phyloP scores from a whole-genome alignment of 37 sponge, comb jelly and placozoan genomes.

The Cliona cf. orientalis region DNA sequence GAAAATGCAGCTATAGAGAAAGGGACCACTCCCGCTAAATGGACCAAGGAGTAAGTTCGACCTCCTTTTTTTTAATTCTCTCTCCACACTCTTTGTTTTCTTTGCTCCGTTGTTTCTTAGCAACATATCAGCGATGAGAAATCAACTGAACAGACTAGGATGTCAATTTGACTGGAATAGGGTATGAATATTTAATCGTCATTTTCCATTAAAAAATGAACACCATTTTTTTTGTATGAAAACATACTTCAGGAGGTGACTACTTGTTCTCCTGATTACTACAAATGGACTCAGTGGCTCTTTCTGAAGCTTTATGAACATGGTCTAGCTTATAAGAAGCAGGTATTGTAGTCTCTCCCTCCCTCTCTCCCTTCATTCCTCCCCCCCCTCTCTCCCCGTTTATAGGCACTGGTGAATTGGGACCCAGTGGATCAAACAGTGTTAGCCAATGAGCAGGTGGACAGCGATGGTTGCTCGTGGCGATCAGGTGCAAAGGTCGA shows the following conservation, averaged over 20 bases:
- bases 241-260: constrained; percentile 76
- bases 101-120: constrained; percentile 8
- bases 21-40: constrained; percentile 56
- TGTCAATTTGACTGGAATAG: constrained; percentile 88
- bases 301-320: constrained; percentile 79
- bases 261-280: constrained; percentile 83
- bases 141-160: constrained; percentile 67
- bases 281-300: constrained; percentile 93
- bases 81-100: background rate
- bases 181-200: constrained; percentile 31
- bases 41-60: constrained; percentile 73
- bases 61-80: background rate
- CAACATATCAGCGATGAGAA: constrained; percentile 76
- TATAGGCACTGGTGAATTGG: constrained; percentile 86
- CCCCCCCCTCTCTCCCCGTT: background rate
- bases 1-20: constrained; percentile 93
- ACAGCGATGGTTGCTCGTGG: constrained; percentile 81
- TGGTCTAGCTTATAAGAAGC: constrained; percentile 82
- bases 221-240: background rate
- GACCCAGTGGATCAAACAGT: constrained; percentile 93
- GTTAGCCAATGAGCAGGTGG: constrained; percentile 93
- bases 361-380: background rate
- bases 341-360: constrained; percentile 22
- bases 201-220: background rate
- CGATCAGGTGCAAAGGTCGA: constrained; percentile 85